A percentile compares a stretch with the other conserved stretches of the same genome.
Conservation (phyloP, 2,888 invertebrate species). For the Andrena fulva region DNA sequence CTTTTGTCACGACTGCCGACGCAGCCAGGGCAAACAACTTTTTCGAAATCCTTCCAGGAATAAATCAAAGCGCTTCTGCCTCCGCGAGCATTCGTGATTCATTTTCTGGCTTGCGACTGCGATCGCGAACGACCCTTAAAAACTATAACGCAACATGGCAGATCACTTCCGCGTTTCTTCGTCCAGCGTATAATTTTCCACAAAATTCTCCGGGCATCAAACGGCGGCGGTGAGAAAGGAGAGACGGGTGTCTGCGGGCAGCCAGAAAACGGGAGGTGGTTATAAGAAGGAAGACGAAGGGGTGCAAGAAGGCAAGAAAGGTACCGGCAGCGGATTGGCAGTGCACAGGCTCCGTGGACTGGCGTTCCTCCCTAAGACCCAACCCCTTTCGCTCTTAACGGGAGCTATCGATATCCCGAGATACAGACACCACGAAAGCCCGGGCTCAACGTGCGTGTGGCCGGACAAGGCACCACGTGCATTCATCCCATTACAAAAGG, state of each 20-base stretch:
- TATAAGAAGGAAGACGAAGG: slow-evolving; percentile 45
- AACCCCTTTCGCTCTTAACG: slow-evolving; percentile 78
- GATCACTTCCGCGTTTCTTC: not conserved
- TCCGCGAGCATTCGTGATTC: slow-evolving; percentile 25
- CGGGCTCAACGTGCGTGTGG: slow-evolving; percentile 79
- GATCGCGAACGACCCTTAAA: slow-evolving; percentile 21
- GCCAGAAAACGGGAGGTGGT: slow-evolving; percentile 16
- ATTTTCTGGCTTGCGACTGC: slow-evolving; percentile 13
- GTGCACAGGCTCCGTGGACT: slow-evolving; percentile 36
- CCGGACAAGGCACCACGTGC: slow-evolving; percentile 81
- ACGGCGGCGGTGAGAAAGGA: slow-evolving; percentile 8
- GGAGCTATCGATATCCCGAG: slow-evolving; percentile 74
- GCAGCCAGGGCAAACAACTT: slow-evolving; percentile 83
- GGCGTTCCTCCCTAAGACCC: slow-evolving; percentile 45
- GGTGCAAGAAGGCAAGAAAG: slow-evolving; percentile 23
- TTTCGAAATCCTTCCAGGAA: slow-evolving; percentile 78
- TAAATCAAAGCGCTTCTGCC: slow-evolving; percentile 21
- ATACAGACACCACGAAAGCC: slow-evolving; percentile 70
- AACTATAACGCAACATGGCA: not conserved
- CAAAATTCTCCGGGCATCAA: not conserved
- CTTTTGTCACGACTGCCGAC: slow-evolving; percentile 69
- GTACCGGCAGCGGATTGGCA: slow-evolving; percentile 64
- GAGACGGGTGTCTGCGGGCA: not conserved
- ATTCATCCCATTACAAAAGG: slow-evolving; percentile 80
- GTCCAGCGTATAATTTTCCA: not conserved